Evolutionary conservation across 2,888 invertebrate species (phyloP).

Genomic region (Xanthia icteritia): DNA sequence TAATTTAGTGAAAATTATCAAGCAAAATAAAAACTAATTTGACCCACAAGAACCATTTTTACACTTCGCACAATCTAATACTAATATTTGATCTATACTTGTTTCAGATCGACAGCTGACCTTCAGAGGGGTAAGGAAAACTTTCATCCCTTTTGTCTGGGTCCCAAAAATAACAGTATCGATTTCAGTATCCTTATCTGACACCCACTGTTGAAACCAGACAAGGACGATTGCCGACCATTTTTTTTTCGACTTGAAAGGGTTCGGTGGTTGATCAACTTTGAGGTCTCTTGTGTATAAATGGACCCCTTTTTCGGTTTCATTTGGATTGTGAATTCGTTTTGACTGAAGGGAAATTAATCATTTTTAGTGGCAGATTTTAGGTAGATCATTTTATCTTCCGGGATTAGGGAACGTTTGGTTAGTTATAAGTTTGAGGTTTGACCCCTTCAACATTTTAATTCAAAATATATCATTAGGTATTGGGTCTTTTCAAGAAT

Average conservation of each 20-base stretch:
- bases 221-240: slow-evolving; percentile 37
- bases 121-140: slow-evolving; percentile 53
- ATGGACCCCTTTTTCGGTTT: slow-evolving; percentile 25
- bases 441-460: not conserved
- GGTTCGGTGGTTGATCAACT: slow-evolving; percentile 55
- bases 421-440: not conserved
- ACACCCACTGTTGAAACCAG: slow-evolving; percentile 6
- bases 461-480: not conserved
- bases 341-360: slow-evolving; percentile 15
- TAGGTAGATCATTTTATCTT: slow-evolving; percentile 15
- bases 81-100: slow-evolving; percentile 52
- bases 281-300: slow-evolving; percentile 34
- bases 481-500: not conserved
- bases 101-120: slow-evolving; percentile 56
- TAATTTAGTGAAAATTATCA: too few relatives aligned
- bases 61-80: not conserved
- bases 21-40: not conserved
- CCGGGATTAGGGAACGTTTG: too few relatives aligned
- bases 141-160: slow-evolving; percentile 47
- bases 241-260: slow-evolving; percentile 61
- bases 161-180: slow-evolving; percentile 63
- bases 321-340: slow-evolving; percentile 32
- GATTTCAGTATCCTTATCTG: slow-evolving; percentile 63
- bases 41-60: not conserved
- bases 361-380: slow-evolving; percentile 17